Evolutionary conservation across 2,113 vertebrate species (phyloP).

Genomic region (Bubo blakistoni): DNA sequence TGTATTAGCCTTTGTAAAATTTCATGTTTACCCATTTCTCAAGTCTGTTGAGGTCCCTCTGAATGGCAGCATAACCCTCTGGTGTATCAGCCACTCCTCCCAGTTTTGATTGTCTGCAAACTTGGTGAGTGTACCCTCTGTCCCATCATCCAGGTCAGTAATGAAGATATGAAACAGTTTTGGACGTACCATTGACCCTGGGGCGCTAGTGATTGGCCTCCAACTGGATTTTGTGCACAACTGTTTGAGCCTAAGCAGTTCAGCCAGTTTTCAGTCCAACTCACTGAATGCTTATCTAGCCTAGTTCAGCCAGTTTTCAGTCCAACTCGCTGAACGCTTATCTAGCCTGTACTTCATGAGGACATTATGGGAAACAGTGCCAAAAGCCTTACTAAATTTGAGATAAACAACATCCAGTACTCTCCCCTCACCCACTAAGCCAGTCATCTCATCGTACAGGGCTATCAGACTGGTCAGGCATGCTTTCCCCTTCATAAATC

Average conservation of each 20-base stretch:
- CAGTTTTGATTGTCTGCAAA: background rate
- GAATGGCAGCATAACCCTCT: background rate
- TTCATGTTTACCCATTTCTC: background rate
- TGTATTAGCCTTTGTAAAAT: background rate
- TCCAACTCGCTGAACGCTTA: background rate
- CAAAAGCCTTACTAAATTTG: background rate
- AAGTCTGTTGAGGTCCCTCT: background rate
- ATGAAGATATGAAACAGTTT: background rate
- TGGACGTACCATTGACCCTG: background rate
- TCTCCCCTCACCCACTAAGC: background rate
- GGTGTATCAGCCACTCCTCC: background rate
- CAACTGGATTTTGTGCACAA: background rate
- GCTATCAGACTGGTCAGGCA: background rate
- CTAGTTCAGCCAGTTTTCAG: background rate
- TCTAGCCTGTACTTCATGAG: background rate
- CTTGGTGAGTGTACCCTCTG: background rate
- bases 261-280: background rate
- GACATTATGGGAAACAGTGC: background rate
- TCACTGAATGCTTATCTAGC: background rate
- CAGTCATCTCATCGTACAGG: background rate
- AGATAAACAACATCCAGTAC: background rate
- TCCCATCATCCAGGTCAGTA: background rate
- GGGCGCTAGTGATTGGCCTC: background rate
- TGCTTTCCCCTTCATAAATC: background rate
- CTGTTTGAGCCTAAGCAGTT: background rate